Conservation (phyloP, 1,140 invertebrate species). For the Drosophila ananassae region DNA sequence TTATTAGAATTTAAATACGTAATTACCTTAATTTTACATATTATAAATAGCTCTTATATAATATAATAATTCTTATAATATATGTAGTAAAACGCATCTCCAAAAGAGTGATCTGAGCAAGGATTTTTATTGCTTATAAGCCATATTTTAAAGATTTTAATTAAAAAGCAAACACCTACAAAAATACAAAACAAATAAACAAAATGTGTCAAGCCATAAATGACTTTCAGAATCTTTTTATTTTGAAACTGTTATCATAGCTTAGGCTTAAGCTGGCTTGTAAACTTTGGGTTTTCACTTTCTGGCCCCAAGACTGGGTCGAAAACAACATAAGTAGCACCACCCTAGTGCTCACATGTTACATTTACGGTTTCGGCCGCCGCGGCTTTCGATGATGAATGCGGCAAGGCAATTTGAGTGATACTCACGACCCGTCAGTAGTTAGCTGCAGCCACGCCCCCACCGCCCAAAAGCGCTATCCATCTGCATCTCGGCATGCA, state of each 20-base stretch:
- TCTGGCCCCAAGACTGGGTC: not conserved
- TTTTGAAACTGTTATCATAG: not conserved
- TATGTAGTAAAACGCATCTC: too few species aligned
- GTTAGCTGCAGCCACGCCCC: slow-evolving; percentile 61
- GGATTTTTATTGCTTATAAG: too few species aligned
- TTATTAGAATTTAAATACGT: too few species aligned
- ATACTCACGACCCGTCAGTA: slow-evolving; percentile 71
- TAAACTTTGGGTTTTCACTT: not conserved
- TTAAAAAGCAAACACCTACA: not conserved
- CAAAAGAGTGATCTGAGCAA: too few species aligned
- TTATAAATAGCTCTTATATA: too few species aligned
- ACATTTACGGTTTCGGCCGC: slow-evolving; percentile 43
- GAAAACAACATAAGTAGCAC: not conserved
- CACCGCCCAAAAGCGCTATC: slow-evolving; percentile 48
- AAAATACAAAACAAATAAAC: not conserved
- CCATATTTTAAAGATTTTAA: too few species aligned
- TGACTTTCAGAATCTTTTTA: not conserved
- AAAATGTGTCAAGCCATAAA: not conserved
- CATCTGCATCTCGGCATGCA: slow-evolving; percentile 58
- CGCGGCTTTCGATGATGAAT: slow-evolving; percentile 45
- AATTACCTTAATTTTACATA: too few species aligned
- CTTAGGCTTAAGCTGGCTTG: not conserved
- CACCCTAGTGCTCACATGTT: slow-evolving; percentile 50
- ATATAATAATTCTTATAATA: too few species aligned
- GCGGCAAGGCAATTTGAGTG: slow-evolving; percentile 62